Conservation (phyloP, 1,140 invertebrate genomes). For the Cydia amplana region DNA sequence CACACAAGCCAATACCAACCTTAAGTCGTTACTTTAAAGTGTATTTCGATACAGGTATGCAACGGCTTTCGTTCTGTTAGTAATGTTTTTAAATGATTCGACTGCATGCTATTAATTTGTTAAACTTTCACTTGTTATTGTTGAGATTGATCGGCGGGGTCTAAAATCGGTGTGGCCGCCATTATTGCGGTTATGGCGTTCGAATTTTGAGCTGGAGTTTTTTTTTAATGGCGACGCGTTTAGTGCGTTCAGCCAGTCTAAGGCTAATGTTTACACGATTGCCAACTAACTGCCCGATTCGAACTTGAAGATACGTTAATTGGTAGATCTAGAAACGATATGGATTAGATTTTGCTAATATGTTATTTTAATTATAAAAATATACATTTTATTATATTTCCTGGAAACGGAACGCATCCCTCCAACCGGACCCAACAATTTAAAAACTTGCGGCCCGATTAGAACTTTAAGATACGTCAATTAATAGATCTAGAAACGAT, state of each 20-base stretch:
- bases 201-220: neutral
- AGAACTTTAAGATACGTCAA: too few species aligned
- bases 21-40: neutral
- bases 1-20: neutral
- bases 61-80: constrained; percentile 24
- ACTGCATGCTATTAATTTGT: constrained; percentile 29
- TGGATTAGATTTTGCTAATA: too few species aligned
- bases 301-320: too few species aligned
- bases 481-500: too few species aligned
- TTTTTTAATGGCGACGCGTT: neutral
- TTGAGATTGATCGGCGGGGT: neutral
- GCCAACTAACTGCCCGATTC: too few species aligned
- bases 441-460: too few species aligned
- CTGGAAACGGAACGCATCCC: too few species aligned
- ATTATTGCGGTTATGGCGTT: constrained; percentile 8
- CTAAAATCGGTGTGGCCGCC: constrained; percentile 17
- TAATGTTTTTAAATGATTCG: constrained; percentile 32
- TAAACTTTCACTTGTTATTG: constrained; percentile 30
- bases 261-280: neutral
- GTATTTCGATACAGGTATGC: neutral
- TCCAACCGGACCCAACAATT: too few species aligned
- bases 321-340: too few species aligned
- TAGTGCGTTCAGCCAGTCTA: neutral
- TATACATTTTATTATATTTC: too few species aligned
- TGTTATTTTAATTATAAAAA: too few species aligned